Evolutionary conservation across 2,797 vertebrate genomes (phyloP), one percentile per base, ranked within the genome.

Genomic region (Hypotaenidia okinawae): DNA sequence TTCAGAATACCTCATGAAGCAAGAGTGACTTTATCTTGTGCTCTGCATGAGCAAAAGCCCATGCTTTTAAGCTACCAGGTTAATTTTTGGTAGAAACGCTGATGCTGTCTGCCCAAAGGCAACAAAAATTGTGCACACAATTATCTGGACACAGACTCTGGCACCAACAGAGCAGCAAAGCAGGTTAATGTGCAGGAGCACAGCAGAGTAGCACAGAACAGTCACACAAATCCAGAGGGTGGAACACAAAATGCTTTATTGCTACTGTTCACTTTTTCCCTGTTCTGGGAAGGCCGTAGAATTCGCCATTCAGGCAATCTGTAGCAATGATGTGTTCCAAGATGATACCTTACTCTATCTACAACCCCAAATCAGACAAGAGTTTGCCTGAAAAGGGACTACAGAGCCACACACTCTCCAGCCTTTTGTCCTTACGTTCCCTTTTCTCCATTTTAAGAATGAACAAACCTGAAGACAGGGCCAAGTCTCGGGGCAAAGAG

Each of bases 311-410:
- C 61, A 91, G 30, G 39, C 57, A 91, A 84, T 77, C 66, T 8
- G 1, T 21, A 62, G 51, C 0, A 0, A 89, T 10, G 6, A 10
- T 51, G 16, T 74, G 25, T 3, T 74, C 3, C 30, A 70, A 63
- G 23, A 63, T 43, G 18, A n/a, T 85, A 51, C 52, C 17, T 88
- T 21, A 8, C 33, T 88, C 55, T 25, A 33, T 13, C 30, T 58
- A 78, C 55, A 83, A 27, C 3, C 12, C 22, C 13, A 45, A 37
- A 37, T 51, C 21, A n/a, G 51, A 69, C 5, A 73, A 69, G 19
- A 54, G 18, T 35, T 84, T 66, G 27, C 37, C 45, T 17, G 10
- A 77, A 87, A 80, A 74, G 23, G 32, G 52, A 64, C 52, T 70
- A 55, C 51, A 21, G 43, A 88, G 9, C 30, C 33, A 80, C 22